phyloP scores from a whole-genome alignment of 2,113 vertebrate genomes.

The Pleuronectes platessa region DNA sequence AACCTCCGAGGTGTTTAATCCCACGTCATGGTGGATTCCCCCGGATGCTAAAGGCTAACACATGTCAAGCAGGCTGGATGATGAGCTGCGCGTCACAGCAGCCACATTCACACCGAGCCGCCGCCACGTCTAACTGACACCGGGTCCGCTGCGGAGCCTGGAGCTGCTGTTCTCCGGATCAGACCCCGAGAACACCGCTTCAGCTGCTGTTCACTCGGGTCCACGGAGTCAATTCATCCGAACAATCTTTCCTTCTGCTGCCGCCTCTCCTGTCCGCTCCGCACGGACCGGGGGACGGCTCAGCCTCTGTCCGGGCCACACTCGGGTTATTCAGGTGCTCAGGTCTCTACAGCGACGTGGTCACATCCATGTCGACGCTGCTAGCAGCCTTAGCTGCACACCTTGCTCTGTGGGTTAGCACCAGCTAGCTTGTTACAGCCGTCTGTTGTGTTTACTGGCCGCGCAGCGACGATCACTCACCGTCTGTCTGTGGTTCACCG shows the following conservation, averaged over 20 bases:
- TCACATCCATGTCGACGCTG: background rate
- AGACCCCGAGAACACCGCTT: background rate
- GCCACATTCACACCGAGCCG: background rate
- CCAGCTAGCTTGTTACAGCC: slow-evolving; percentile 48
- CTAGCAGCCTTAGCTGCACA: slow-evolving; percentile 41
- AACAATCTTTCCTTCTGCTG: slow-evolving; percentile 71
- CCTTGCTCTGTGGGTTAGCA: slow-evolving; percentile 57
- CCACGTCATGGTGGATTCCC: background rate
- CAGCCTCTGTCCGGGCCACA: no score
- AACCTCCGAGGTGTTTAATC: background rate
- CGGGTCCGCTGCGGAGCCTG: no score
- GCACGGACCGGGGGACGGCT: no score
- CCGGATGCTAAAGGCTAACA: background rate
- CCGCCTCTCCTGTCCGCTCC: background rate
- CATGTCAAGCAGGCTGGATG: background rate
- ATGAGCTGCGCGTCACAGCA: no score
- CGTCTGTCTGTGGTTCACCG: background rate
- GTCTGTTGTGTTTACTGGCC: slow-evolving; percentile 37
- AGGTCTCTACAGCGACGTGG: background rate
- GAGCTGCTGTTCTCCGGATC: background rate
- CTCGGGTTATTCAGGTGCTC: background rate
- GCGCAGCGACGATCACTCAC: slow-evolving; percentile 35
- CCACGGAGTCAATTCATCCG: background rate
- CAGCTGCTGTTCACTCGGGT: background rate
- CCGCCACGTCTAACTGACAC: background rate